Conservation (phyloP, 2,113 vertebrate species). For the Acrocephalus arundinaceus region DNA sequence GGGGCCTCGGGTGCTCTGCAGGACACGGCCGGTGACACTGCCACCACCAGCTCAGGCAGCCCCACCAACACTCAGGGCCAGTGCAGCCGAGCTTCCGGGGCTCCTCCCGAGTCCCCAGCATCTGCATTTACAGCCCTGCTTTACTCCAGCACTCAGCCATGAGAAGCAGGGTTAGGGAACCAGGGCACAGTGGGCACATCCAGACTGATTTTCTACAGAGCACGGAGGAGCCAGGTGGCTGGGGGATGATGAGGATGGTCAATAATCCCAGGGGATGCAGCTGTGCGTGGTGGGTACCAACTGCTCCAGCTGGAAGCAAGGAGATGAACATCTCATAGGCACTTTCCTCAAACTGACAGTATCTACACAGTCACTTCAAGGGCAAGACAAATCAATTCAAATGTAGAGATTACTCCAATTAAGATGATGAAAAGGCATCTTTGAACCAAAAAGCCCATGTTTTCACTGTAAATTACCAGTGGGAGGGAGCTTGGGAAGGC, state of each 20-base stretch:
- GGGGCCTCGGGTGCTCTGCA: rapidly evolving
- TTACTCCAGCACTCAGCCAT: not conserved
- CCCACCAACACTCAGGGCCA: not conserved
- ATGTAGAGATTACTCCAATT: not conserved
- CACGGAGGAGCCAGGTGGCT: not conserved
- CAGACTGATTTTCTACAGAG: not conserved
- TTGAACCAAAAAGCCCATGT: not conserved
- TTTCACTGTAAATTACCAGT: not conserved
- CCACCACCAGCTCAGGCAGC: not conserved
- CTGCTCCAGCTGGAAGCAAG: not conserved
- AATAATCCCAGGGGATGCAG: not conserved
- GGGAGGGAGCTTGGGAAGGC: not conserved
- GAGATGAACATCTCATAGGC: not conserved
- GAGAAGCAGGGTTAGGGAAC: not conserved
- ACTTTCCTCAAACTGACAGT: not conserved
- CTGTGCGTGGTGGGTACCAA: rapidly evolving
- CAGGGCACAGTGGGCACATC: not conserved
- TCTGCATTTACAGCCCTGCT: not conserved
- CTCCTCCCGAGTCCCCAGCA: not conserved
- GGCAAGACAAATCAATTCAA: not conserved
- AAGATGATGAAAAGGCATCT: not conserved
- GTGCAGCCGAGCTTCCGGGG: rapidly evolving
- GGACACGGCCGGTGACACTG: not conserved
- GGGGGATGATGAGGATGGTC: not conserved
- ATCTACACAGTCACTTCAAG: not conserved